Percentiles rank a stretch among this genome's conserved stretches.
These are phyloP conservation scores for Cephus pygmeus DNA, from an alignment of 2,888 invertebrate species.

Conservation along the genomic window DNA sequence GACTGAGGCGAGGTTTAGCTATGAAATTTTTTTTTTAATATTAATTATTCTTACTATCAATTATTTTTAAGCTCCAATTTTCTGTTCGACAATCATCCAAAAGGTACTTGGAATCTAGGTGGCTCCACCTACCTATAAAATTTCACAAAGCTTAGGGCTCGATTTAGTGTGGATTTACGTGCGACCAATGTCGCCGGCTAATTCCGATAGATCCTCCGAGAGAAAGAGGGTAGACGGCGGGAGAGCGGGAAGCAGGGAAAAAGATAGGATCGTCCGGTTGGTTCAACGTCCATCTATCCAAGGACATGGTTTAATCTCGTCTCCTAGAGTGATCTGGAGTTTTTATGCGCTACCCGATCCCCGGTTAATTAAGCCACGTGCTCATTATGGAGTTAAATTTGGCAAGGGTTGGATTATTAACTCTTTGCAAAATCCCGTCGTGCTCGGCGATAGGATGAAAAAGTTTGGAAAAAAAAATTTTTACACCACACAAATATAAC, in stretches of 20 bases:
- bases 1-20: too few species aligned
- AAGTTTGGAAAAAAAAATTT: neutral
- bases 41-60: neutral
- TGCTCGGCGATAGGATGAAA: neutral
- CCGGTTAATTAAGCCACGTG: neutral
- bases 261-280: neutral
- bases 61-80: neutral
- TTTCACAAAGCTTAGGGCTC: neutral
- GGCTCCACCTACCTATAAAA: neutral
- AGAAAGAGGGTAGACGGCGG: conserved; percentile 4
- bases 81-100: neutral
- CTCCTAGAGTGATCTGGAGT: neutral
- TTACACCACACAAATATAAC: neutral
- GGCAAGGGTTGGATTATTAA: neutral
- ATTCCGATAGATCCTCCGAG: neutral
- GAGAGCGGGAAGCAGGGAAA: neutral
- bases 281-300: neutral
- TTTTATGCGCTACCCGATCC: neutral
- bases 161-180: neutral
- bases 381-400: neutral
- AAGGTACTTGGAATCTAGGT: neutral
- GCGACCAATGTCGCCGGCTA: neutral
- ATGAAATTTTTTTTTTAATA: neutral
- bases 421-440: neutral
- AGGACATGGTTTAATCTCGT: neutral